Evolutionary conservation across 2,888 invertebrate species (phyloP).

Genomic region (Mythimna pallens): DNA sequence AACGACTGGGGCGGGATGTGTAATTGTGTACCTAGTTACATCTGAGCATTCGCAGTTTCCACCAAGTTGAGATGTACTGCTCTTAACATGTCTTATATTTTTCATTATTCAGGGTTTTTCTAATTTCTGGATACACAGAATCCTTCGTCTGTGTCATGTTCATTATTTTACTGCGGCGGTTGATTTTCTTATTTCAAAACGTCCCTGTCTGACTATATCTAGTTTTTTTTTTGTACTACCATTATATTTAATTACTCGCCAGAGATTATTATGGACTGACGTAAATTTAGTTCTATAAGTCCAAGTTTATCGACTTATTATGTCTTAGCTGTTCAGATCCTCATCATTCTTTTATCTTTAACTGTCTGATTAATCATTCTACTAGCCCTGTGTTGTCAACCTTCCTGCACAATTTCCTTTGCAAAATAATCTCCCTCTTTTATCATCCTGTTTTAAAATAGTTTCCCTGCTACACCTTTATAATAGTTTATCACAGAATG

Average conservation of each 20-base stretch:
- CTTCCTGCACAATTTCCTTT: slow-evolving; percentile 10
- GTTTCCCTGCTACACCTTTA: slow-evolving; percentile 11
- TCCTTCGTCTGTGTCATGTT: slow-evolving; percentile 1
- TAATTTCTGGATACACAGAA: not conserved
- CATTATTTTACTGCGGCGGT: not conserved
- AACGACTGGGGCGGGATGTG: not conserved
- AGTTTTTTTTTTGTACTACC: no score
- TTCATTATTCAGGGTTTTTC: not conserved
- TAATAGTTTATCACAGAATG: slow-evolving; percentile 41
- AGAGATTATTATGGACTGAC: not conserved
- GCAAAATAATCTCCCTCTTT: not conserved
- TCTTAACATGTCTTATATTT: not conserved
- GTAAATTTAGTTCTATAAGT: not conserved
- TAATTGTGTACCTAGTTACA: slow-evolving; percentile 16
- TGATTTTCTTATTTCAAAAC: not conserved
- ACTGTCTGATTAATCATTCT: not conserved
- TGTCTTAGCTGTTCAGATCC: not conserved
- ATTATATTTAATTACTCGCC: no score
- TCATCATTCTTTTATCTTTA: not conserved
- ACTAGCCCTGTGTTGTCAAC: slow-evolving; percentile 2
- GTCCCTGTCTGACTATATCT: not conserved
- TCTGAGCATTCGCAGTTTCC: slow-evolving; percentile 19
- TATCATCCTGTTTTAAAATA: slow-evolving; percentile 19
- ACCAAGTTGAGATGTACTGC: not conserved
- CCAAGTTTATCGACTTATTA: not conserved